Evolutionary conservation across 2,113 vertebrate genomes (phyloP).

Genomic region (Thinocorus orbignyianus): DNA sequence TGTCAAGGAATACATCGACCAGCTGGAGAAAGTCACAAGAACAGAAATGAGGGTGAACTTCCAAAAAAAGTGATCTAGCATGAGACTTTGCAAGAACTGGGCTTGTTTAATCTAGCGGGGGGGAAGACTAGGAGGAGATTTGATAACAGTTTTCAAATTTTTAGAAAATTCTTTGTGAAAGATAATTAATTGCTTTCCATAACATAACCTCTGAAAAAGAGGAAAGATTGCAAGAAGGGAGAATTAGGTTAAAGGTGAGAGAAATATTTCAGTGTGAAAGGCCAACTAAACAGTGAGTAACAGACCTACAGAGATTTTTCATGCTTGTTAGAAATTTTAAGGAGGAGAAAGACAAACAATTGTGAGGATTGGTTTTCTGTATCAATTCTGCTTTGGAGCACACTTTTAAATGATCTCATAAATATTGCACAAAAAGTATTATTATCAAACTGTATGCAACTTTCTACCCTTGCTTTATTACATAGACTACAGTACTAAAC

Average conservation of each 20-base stretch:
- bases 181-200: background rate
- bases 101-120: background rate
- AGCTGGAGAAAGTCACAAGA: background rate
- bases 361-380: background rate
- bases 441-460: background rate
- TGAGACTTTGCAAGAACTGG: background rate
- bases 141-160: background rate
- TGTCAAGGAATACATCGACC: background rate
- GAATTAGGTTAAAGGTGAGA: constrained; percentile 20
- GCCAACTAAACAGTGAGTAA: constrained; percentile 2
- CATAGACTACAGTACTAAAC: background rate
- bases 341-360: background rate
- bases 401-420: background rate
- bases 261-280: background rate
- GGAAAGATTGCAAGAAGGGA: background rate
- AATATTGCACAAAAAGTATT: background rate
- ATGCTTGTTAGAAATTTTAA: background rate
- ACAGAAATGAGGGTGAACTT: background rate
- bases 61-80: background rate
- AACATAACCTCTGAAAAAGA: background rate
- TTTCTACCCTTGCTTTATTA: background rate
- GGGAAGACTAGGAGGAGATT: background rate
- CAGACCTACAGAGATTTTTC: background rate
- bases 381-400: background rate
- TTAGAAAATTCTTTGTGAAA: background rate